phyloP scores from a whole-genome alignment of 2,113 vertebrate species.

The Ochotona curzoniae region DNA sequence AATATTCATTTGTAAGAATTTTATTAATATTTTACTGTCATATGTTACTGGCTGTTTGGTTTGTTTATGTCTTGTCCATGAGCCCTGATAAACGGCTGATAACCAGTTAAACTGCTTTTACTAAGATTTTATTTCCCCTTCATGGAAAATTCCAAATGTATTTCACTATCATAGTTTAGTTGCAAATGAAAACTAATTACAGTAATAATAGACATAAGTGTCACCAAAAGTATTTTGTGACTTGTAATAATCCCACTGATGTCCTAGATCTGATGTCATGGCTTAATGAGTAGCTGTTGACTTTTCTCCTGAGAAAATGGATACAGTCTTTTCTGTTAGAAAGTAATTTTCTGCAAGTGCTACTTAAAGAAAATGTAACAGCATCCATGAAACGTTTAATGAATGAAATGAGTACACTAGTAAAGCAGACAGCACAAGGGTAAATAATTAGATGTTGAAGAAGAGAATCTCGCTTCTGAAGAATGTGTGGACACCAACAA shows the following conservation, averaged over 20 bases:
- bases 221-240: background rate
- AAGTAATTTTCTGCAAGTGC: constrained; percentile 59
- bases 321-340: constrained; percentile 63
- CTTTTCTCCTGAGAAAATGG: constrained; percentile 75
- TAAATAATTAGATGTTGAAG: constrained; percentile 64
- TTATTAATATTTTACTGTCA: background rate
- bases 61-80: background rate
- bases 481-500: background rate
- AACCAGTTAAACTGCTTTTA: background rate
- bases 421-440: background rate
- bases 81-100: background rate
- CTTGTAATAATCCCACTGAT: constrained; percentile 56
- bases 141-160: background rate
- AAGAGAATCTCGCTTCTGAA: background rate
- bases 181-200: constrained; percentile 65
- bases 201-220: constrained; percentile 68
- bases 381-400: constrained; percentile 40
- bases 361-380: constrained; percentile 59
- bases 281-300: constrained; percentile 73
- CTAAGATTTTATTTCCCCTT: background rate
- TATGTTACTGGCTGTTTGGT: background rate
- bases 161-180: background rate
- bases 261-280: constrained; percentile 68
- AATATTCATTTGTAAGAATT: background rate
- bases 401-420: background rate